Base-by-base conservation (phyloP, 2,888 invertebrate species). In the Latrodectus hesperus region DNA sequence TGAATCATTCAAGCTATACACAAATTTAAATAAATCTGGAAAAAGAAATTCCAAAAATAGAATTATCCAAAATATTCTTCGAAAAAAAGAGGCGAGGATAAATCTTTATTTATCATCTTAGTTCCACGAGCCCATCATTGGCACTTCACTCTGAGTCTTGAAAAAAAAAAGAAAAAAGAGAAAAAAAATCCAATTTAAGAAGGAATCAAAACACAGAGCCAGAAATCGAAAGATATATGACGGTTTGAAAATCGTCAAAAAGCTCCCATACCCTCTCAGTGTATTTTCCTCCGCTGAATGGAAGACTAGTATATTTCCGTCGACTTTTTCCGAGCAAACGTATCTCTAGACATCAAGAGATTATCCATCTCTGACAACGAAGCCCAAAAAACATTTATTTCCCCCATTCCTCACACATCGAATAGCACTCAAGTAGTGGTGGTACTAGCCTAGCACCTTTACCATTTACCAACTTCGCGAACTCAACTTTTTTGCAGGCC, bases 321-420 rank as follows among this genome's bases (percentile, higher is more conserved):
- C 11, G 55, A 72, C 52, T 84, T 78, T 84, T 72, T 84, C 68
- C 49, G 49, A 26, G 75, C 10, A 53, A 76, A 55, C 71, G 70
- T 67, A 86, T 86, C 86, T 86, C 55, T 49, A 71, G 80, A 81
- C 75, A 80, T 86, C 72, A 65, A 60, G 71, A 86, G 86, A 86
- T 86, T 86, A 86, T 86, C 86, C 80, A 86, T 86, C 86, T 86
- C 80, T 86, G 86, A 80, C 86, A 86, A 80, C 26, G 51, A 60
- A 76, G 75, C 64, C 60, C 70, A 52, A 49, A 74, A 80, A 81
- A 75, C 74, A 80, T 80, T 81, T 86, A 82, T 82, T 82, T 76
- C 64, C 72, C 65, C 77, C 76, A 71, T 84, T 77, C 64, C 71
- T 76, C 78, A 79, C 79, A 75, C 80, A 73, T 80, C 71, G 85